Base-by-base conservation (phyloP, 2,797 vertebrate species). In the Clarias platycephalus region DNA sequence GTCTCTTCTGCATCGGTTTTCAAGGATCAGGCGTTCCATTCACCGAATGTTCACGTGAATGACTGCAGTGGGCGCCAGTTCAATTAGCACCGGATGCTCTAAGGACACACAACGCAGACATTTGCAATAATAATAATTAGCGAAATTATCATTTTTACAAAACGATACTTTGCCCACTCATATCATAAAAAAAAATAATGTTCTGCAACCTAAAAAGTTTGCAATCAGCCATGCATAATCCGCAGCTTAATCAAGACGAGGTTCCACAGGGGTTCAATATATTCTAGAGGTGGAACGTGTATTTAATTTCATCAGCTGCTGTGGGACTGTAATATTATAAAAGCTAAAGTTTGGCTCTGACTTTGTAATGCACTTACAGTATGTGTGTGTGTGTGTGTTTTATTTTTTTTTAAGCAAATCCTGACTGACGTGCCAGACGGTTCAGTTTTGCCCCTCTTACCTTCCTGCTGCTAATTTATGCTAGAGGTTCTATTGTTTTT, bases 401-500 rank as follows among this genome's bases (percentile, higher is more conserved):
- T 9, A 71, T 5, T 24, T 10, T 44, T n/a, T 53, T 53, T 74
- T 55, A n/a, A 18, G 58, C 37, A 72, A 75, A 83, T 86, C 67
- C 60, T 80, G 83, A 85, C 10, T 85, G 81, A 70, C 83, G 18
- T 44, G 57, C 58, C 37, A 82, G 55, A 1, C 24, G 28, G 74
- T n/a, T 28, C 6, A 16, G n/a, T 66, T 63, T 67, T 67, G 24
- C 26, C 66, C 60, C 20, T 85, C 70, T 34, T 70, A 76, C 79
- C 60, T 70, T 58, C 53, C 24, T n/a, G 24, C 24, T 16, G 20
- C 18, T 85, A 55, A 87, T 80, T 83, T 90, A 91, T 88, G 87
- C 92, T 90, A 86, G 91, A 91, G 88, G 89, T 90, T 87, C 91
- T 87, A 91, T 88, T 57, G 90, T 92, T 91, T 92, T 91, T 91